These are phyloP conservation scores for Stenoptilia bipunctidactyla DNA, from an alignment of 2,888 invertebrate genomes.

Conservation along the genomic window DNA sequence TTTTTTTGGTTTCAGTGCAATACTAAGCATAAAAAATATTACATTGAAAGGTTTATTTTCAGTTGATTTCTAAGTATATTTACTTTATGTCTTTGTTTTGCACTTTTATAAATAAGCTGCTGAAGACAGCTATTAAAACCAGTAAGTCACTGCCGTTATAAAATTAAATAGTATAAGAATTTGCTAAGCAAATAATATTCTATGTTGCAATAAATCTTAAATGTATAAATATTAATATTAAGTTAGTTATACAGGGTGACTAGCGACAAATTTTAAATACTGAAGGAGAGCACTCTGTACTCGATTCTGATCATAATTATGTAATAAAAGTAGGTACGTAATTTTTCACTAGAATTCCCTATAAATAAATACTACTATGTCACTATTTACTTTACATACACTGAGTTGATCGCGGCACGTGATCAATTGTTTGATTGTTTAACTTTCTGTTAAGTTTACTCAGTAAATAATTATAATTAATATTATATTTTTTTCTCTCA, in stretches of 20 bases:
- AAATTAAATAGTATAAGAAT: slow-evolving; percentile 29
- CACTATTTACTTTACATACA: too few species aligned
- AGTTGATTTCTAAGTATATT: neutral
- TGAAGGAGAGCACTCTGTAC: too few species aligned
- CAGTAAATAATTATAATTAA: too few species aligned
- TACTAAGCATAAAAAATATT: slow-evolving; percentile 35
- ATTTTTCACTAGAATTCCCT: too few species aligned
- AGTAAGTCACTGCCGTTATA: slow-evolving; percentile 62
- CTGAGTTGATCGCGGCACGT: too few species aligned
- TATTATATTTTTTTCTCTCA: slow-evolving; percentile 2
- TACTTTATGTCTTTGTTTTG: slow-evolving; percentile 8
- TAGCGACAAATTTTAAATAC: too few species aligned
- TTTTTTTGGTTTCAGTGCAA: slow-evolving; percentile 32
- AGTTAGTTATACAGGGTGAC: slow-evolving; percentile 17
- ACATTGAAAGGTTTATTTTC: neutral
- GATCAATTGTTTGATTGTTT: too few species aligned
- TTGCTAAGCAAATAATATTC: slow-evolving; percentile 43
- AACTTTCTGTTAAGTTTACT: too few species aligned
- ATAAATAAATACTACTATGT: too few species aligned
- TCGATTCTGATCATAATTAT: too few species aligned
- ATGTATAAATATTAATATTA: slow-evolving; percentile 38
- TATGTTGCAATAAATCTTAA: slow-evolving; percentile 40
- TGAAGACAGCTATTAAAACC: slow-evolving; percentile 32
- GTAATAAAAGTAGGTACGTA: too few species aligned
- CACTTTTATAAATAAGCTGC: slow-evolving; percentile 19